Evolutionary conservation across 2,797 vertebrate genomes (phyloP), one percentile per base, ranked within the genome.

Genomic region (Chelon labrosus): DNA sequence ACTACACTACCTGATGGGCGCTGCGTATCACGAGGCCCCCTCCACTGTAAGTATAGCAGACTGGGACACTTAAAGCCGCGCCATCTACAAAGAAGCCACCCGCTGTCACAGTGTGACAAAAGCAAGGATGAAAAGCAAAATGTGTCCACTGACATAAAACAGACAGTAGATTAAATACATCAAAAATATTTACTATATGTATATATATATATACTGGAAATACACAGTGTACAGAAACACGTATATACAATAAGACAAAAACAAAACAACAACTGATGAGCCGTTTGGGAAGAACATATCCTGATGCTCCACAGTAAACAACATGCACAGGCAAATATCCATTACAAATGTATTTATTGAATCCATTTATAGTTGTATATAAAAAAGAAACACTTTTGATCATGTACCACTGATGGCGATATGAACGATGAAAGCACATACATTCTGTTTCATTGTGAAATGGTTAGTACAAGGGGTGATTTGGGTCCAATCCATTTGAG

Each of bases 301-400:
- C 22, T 54, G 39, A 16, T 52, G 42, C 44, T 76, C 53, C 49
- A 73, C 59, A 62, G 60, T 65, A 86, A 68, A 72, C 55, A 62
- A 56, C 79, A 79, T 58, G 70, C 70, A 77, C 75, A 64, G 62
- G 19, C 67, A 61, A 56, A 73, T n/a, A 31, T 85, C 77, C 73
- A 75, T 91, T 90, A 86, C 66, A 93, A 91, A 88, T 37, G 4
- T 80, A 63, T 93, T 93, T 92, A 93, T 93, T 92, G 81, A 91
- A 89, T 79, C 85, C 60, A 83, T 84, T 80, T 78, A 85, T 77
- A 82, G 73, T 31, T 65, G 37, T 68, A 75, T 89, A 86, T 83
- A 88, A 77, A 70, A 85, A 72, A 67, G 20, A 80, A 75, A 82
- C 78, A 85, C 64, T 42, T 83, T 79, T 81, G 65, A 90, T 80